Conservation (phyloP, 1,140 invertebrate species). For the Sitobion miscanthi region DNA sequence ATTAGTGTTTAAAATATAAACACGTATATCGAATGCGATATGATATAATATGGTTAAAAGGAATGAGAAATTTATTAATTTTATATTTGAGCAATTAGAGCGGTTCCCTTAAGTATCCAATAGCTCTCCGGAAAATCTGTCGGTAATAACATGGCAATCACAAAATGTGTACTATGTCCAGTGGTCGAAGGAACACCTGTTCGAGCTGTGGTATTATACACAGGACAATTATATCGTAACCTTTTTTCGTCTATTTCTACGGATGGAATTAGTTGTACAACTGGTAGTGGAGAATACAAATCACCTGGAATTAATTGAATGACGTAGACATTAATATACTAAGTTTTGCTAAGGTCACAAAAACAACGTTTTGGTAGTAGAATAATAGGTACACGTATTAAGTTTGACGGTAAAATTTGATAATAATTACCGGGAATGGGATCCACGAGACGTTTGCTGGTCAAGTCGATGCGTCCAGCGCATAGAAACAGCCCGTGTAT, state of each 20-base stretch:
- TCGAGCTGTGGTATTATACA: constrained; percentile 76
- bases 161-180: constrained; percentile 80
- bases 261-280: constrained; percentile 73
- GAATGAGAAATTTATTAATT: neutral
- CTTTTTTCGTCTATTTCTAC: constrained; percentile 62
- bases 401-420: neutral
- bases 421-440: constrained; percentile 68
- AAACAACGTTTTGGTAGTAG: neutral
- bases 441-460: constrained; percentile 72
- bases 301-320: constrained; percentile 66
- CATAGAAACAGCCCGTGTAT: constrained; percentile 88
- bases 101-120: constrained; percentile 81
- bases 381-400: too few species aligned
- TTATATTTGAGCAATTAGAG: constrained; percentile 65
- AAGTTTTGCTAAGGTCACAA: neutral
- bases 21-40: neutral
- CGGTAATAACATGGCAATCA: constrained; percentile 73
- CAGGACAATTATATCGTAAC: constrained; percentile 71
- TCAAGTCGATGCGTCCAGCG: constrained; percentile 80
- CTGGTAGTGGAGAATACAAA: constrained; percentile 78
- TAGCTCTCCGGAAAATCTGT: constrained; percentile 70
- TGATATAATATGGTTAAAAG: neutral
- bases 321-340: neutral
- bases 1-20: neutral
- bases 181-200: constrained; percentile 74